Conservation (phyloP, 2,113 vertebrate genomes). For the Plestiodon gilberti region DNA sequence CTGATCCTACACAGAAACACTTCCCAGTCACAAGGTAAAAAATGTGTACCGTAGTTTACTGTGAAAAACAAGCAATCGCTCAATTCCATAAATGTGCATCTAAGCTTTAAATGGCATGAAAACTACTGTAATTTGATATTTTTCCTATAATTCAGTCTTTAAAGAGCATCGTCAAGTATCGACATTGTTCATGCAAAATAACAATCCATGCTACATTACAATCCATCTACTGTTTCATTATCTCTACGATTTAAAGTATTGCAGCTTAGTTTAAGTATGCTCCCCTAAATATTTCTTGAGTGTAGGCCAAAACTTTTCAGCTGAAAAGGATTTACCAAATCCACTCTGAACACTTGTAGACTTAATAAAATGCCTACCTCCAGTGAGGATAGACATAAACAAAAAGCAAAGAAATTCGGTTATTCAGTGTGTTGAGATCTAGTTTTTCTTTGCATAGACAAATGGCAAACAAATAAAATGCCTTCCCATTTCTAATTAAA, state of each 20-base stretch:
- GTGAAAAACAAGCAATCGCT: background rate
- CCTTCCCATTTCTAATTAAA: background rate
- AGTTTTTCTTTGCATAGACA: background rate
- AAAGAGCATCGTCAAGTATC: background rate
- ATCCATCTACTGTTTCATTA: background rate
- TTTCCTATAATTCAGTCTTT: background rate
- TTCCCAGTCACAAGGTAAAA: background rate
- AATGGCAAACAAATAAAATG: background rate
- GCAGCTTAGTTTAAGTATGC: background rate
- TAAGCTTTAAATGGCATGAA: background rate
- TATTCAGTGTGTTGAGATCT: slow-evolving; percentile 4
- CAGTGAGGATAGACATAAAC: background rate
- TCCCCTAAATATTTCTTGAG: background rate
- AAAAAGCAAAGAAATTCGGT: slow-evolving; percentile 7
- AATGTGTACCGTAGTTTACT: background rate
- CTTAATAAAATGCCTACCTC: slow-evolving; percentile 33
- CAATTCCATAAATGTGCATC: background rate
- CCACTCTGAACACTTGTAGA: background rate
- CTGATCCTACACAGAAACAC: too few relatives aligned
- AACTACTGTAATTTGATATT: background rate
- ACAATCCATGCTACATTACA: background rate
- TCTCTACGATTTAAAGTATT: background rate
- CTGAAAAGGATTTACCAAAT: background rate
- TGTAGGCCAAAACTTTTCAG: slow-evolving; percentile 19
- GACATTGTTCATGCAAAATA: background rate